Evolutionary conservation across 2,113 vertebrate genomes (phyloP).

Genomic region (Oryzias woworae): DNA sequence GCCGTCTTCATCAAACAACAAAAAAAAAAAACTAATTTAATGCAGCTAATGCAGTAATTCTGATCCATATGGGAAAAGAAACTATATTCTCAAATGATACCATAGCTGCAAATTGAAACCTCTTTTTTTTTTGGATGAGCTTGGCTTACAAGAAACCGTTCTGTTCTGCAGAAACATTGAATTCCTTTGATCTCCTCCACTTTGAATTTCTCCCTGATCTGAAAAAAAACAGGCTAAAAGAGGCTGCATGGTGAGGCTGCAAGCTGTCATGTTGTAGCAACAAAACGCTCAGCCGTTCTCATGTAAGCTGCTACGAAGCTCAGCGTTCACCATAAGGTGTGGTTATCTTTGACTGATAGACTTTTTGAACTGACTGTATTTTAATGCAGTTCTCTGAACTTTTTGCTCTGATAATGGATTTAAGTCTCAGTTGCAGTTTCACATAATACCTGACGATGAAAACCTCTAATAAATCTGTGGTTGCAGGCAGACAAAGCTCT

Average conservation of each 20-base stretch:
- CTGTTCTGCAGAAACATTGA: slow-evolving; percentile 32
- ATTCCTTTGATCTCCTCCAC: slow-evolving; percentile 39
- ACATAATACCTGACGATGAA: slow-evolving; percentile 20
- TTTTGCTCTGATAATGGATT: slow-evolving; percentile 30
- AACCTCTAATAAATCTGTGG: slow-evolving; percentile 36
- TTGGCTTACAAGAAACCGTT: slow-evolving; percentile 16
- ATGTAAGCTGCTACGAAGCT: slow-evolving; percentile 21
- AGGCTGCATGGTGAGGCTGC: slow-evolving; percentile 18
- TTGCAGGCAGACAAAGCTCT: slow-evolving; percentile 47
- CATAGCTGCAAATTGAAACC: not conserved
- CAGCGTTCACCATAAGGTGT: slow-evolving; percentile 10
- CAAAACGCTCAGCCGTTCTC: slow-evolving; percentile 22
- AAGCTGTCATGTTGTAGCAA: slow-evolving; percentile 14
- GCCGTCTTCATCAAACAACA: not conserved
- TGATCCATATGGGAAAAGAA: not conserved
- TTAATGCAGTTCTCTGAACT: slow-evolving; percentile 18
- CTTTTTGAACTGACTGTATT: slow-evolving; percentile 21
- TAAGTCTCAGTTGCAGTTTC: slow-evolving; percentile 30
- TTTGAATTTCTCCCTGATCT: slow-evolving; percentile 21
- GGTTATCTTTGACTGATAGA: slow-evolving; percentile 28
- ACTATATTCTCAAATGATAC: not conserved
- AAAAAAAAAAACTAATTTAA: not conserved
- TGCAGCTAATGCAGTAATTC: not conserved
- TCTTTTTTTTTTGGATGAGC: slow-evolving; percentile 24
- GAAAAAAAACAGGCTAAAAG: slow-evolving; percentile 35